These are phyloP conservation scores for Mellivora capensis DNA, from an alignment of 2,113 vertebrate species.

Conservation along the genomic window DNA sequence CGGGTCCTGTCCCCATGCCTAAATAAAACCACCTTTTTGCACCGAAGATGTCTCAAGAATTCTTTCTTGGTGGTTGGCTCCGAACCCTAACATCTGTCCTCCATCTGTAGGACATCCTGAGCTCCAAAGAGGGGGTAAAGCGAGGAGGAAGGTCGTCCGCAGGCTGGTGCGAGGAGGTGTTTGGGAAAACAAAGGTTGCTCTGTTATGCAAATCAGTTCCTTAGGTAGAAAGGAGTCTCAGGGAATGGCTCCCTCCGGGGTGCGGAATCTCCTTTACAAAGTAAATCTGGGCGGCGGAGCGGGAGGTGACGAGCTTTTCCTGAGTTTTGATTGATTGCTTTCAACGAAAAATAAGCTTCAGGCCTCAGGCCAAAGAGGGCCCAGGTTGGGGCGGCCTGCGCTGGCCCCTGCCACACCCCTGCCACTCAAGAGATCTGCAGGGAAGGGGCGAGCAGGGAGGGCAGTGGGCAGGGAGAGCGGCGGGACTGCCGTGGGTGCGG, in stretches of 20 bases:
- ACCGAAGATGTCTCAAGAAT: neutral
- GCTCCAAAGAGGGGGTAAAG: neutral
- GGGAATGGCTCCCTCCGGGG: fast-evolving
- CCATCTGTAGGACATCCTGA: neutral
- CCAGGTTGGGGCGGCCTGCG: neutral
- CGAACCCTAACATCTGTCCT: neutral
- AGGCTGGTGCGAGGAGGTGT: neutral
- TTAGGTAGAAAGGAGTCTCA: neutral
- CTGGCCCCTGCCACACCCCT: neutral
- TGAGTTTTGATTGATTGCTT: neutral
- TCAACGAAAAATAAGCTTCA: neutral
- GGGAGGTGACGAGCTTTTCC: neutral
- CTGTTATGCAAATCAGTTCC: neutral
- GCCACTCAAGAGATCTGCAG: neutral
- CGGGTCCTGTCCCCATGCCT: too few relatives aligned
- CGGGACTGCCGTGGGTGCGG: fast-evolving
- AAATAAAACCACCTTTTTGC: too few relatives aligned
- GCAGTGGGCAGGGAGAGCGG: neutral
- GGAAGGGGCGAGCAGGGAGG: too few relatives aligned
- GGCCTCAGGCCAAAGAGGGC: neutral
- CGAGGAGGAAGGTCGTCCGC: neutral
- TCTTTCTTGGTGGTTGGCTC: neutral
- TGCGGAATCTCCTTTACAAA: neutral
- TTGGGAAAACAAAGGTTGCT: neutral
- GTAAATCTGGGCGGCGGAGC: neutral